Evolutionary conservation across 2,797 vertebrate species (phyloP).

Genomic region (Malurus leucopterus): DNA sequence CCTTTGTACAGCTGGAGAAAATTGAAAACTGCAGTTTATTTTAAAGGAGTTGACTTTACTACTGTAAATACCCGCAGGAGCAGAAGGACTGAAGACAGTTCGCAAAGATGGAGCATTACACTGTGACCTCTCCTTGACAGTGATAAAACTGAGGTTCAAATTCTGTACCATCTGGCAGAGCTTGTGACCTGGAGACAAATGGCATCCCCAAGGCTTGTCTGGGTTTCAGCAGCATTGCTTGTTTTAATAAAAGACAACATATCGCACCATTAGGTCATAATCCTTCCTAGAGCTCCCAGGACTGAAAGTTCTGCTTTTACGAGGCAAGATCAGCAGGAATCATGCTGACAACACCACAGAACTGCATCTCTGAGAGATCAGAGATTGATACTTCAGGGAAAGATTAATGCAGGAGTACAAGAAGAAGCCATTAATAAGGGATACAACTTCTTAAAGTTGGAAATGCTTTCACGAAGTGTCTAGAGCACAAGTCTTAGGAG

Average conservation of each 20-base stretch:
- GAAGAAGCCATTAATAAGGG: neutral
- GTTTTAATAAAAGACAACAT: neutral
- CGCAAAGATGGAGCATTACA: neutral
- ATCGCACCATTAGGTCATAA: neutral
- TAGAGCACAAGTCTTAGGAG: neutral
- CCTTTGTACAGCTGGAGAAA: neutral
- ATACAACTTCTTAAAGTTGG: rapidly evolving
- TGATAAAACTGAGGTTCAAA: neutral
- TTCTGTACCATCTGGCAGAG: neutral
- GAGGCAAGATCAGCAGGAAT: neutral
- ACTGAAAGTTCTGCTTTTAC: neutral
- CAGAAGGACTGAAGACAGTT: neutral
- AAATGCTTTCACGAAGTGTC: neutral
- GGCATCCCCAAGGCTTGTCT: neutral
- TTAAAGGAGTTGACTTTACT: neutral
- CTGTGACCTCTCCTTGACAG: neutral
- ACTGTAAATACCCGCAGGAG: neutral
- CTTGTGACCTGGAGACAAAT: neutral
- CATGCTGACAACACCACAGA: neutral
- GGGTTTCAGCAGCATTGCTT: neutral
- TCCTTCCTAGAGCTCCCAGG: neutral
- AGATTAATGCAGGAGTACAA: neutral
- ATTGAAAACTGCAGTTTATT: neutral
- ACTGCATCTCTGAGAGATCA: neutral
- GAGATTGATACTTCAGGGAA: neutral